These are phyloP conservation scores for Muricea muricata DNA, from an alignment of 92 coral and sea anemone species.

Conservation along the genomic window DNA sequence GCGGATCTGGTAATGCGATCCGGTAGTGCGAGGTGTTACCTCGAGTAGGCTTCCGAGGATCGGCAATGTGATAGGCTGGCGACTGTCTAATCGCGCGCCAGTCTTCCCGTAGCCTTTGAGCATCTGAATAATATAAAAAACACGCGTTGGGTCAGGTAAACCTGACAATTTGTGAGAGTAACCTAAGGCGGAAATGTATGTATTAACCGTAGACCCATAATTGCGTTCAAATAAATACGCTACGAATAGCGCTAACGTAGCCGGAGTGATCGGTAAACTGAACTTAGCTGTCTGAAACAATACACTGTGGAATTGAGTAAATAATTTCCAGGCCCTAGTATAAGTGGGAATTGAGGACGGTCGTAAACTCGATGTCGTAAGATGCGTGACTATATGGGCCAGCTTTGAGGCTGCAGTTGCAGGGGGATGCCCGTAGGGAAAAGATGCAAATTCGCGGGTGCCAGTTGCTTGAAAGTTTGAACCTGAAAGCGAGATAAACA, in stretches of 20 bases:
- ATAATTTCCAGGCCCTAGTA: too few relatives aligned
- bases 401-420: conserved; percentile 43
- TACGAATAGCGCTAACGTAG: too few relatives aligned
- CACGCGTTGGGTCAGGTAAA: conserved; percentile 38
- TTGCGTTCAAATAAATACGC: too few relatives aligned
- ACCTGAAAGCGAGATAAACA: conserved; percentile 54
- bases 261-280: too few relatives aligned
- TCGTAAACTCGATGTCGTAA: conserved; percentile 35
- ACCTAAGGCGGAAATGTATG: conserved; percentile 12
- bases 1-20: conserved; percentile 33
- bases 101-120: conserved; percentile 39
- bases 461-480: conserved; percentile 44
- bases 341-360: conserved; percentile 42
- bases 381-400: conserved; percentile 33
- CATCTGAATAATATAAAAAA: too few relatives aligned
- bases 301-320: conserved; percentile 27
- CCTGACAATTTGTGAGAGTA: conserved; percentile 17
- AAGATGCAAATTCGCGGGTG: conserved; percentile 25
- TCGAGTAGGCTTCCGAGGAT: too few relatives aligned
- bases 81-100: conserved; percentile 49
- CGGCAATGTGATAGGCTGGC: not conserved
- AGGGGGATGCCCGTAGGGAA: conserved; percentile 46
- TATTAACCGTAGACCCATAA: conserved; percentile 5
- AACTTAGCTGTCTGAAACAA: too few relatives aligned
- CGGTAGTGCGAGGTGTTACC: too few relatives aligned